Conservation (phyloP, 1,140 invertebrate genomes). For the Drosophila nebulosa region DNA sequence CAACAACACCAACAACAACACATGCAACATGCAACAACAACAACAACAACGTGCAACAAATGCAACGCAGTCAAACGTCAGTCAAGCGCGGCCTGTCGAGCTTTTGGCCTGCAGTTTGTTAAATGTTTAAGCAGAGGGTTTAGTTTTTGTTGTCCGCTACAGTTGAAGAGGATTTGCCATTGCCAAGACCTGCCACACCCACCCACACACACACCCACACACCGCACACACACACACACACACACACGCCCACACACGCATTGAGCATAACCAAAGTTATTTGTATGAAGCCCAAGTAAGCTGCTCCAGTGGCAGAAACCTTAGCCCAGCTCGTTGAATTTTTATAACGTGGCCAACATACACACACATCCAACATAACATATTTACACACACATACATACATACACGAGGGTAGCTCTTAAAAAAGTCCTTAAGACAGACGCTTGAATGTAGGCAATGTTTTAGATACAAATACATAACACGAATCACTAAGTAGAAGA, state of each 20-base stretch:
- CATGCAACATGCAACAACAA: constrained; percentile 18
- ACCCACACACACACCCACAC: neutral
- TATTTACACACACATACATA: neutral
- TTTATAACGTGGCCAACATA: constrained; percentile 63
- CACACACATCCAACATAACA: constrained; percentile 32
- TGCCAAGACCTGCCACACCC: neutral
- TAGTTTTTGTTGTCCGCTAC: constrained; percentile 44
- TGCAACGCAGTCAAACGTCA: constrained; percentile 62
- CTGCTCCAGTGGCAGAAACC: constrained; percentile 35
- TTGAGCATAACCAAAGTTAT: constrained; percentile 30
- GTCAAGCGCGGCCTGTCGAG: constrained; percentile 68
- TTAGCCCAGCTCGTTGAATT: constrained; percentile 63
- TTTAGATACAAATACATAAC: too few species aligned
- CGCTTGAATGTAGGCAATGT: neutral
- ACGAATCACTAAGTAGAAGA: too few species aligned
- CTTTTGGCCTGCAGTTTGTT: constrained; percentile 75
- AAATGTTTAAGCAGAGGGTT: constrained; percentile 74
- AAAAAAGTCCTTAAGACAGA: neutral
- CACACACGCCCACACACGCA: neutral
- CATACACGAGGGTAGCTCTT: constrained; percentile 8
- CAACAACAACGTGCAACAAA: constrained; percentile 19
- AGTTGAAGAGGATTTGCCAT: constrained; percentile 5
- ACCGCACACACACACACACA: neutral
- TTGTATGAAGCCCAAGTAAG: constrained; percentile 35
- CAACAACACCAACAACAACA: constrained; percentile 21